Evolutionary conservation across 2,888 invertebrate genomes (phyloP), one percentile per base, ranked within the genome.

Genomic region (Matsumyia berberina): DNA sequence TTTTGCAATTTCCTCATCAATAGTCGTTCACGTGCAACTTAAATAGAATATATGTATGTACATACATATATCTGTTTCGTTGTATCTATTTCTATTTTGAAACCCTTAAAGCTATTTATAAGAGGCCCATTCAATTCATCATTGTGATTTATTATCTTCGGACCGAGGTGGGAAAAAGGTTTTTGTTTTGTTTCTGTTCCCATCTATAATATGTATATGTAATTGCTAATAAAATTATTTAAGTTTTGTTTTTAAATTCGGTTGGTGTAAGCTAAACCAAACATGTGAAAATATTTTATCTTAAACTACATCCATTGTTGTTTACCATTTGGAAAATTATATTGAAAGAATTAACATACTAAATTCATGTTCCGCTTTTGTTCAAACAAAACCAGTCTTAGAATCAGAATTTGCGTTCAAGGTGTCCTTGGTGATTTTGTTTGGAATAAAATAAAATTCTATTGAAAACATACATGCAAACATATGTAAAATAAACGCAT

Each of bases 31-130:
- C 58, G 58, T 39, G 60, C 17, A 60, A 60, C 17, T 17, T 44
- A 60, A 60, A 44, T 60, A 60, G 44, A 60, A 42, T 15, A 11
- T 17, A 44, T n/a, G n/a, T n/a, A 35, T 24, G 42, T 46, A 17
- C 7, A 17, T 35, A 17, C 35, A 15, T 49, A n/a, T 35, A 46
- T 62, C 44, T 62, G 44, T 62, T 62, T 60, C 42, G 7, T 33
- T 46, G 8, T 46, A 33, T 46, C 33, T 17, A 8, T 17, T 35
- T 62, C 17, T 62, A 46, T 62, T 62, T 62, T 33, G 5, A 17
- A 33, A 8, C 46, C 46, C 62, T 46, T 62, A 62, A 46, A 17
- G 44, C 46, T 62, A 46, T 62, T 46, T 46, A 46, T 62, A 49
- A 35, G 19, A n/a, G 19, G 33, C 7, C 19, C 42, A 35, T 46